Evolutionary conservation across 2,113 vertebrate genomes (phyloP), one percentile per base, ranked within the genome.

Genomic region (Aphyosemion australe): DNA sequence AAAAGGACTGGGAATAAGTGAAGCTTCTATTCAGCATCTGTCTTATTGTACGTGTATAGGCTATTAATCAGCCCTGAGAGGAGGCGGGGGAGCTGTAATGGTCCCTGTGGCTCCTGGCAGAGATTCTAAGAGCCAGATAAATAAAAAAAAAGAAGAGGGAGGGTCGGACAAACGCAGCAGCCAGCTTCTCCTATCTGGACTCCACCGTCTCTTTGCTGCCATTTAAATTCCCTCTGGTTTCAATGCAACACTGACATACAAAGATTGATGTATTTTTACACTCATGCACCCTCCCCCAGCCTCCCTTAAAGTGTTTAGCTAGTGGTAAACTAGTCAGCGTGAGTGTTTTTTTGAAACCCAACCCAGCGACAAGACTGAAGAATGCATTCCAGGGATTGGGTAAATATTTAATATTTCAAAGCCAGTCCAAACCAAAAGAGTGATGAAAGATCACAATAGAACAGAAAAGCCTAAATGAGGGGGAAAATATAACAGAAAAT

Each of bases 351-450:
- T 86, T 74, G 59, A 85, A 91, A 88, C 79, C 82, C 76, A 86
- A 79, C 79, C 75, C 70, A 87, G 63, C 75, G 79, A 81, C 78
- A 85, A 81, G 70, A 79, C 65, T 62, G 72, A 79, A 15, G 45
- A 56, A 80, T 68, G 70, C 62, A 80, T 76, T 69, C 79, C 39
- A 61, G 61, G 70, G 75, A 80, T 64, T 82, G 75, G 48, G 78
- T 90, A 88, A 90, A 92, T 90, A 90, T 91, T 90, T 91, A 77
- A 86, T 80, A 82, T 81, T 78, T 45, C 72, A 45, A 66, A 67
- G 82, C 66, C 84, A 80, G 80, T 65, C 80, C 86, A 66, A 84
- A 88, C 69, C 56, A 87, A 84, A 83, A 51, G 67, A 62, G 55
- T 51, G 68, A 37, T 53, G 71, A 84, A 79, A 77, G 56, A 67